phyloP scores from a whole-genome alignment of 53 echinoderm and acorn worm species.

The Mesocentrotus franciscanus region DNA sequence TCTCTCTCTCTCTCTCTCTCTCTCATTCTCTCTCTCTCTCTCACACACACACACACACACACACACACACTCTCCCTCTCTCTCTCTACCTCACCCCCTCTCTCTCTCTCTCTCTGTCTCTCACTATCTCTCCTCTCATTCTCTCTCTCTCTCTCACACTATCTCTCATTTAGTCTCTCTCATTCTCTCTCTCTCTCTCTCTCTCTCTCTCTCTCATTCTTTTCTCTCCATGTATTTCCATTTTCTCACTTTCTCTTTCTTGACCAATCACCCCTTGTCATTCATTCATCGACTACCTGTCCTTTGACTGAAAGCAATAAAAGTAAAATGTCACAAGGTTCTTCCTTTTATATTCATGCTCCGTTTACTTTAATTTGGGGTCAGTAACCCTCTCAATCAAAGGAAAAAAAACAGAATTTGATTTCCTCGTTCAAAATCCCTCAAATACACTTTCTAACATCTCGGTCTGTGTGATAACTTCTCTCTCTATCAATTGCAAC shows the following conservation, averaged over 20 bases:
- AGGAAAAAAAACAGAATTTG: neutral
- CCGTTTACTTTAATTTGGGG: constrained; percentile 23
- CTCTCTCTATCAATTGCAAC: neutral
- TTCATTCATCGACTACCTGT: neutral
- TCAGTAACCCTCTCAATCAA: neutral
- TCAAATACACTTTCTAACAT: neutral
- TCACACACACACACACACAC: too few species aligned
- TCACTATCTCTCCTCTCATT: neutral
- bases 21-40: neutral
- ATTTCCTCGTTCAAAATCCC: neutral
- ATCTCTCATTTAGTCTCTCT: constrained; percentile 33
- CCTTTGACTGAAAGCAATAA: constrained; percentile 19
- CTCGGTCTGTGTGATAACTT: neutral
- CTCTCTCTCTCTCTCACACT: neutral
- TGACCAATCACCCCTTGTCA: neutral
- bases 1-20: constrained; percentile 18
- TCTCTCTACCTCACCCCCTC: too few species aligned
- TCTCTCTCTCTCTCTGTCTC: neutral
- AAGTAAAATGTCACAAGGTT: neutral
- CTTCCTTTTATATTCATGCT: constrained; percentile 6
- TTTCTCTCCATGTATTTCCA: neutral
- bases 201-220: neutral
- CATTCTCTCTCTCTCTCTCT: constrained; percentile 1
- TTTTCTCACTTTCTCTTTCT: neutral
- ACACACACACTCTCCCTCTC: neutral